Percentiles rank a stretch among this genome's conserved stretches.
Evolutionary conservation across 2,888 invertebrate species (phyloP).

Genomic region (Polydrusus pterygomalis): DNA sequence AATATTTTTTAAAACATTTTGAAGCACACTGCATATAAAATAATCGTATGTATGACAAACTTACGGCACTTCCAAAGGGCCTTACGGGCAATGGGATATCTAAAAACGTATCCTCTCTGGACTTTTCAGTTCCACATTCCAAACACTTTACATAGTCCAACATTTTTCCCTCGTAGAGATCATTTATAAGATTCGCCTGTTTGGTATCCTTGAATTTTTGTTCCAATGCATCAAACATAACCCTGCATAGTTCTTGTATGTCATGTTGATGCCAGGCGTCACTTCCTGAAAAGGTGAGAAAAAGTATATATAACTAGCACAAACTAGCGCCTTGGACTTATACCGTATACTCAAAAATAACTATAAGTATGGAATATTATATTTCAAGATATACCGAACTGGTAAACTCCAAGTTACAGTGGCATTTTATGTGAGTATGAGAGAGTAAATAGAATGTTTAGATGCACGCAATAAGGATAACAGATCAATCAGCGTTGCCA

Average conservation of each 20-base stretch:
- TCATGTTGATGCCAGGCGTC: constrained; percentile 96
- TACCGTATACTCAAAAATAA: too few relatives aligned
- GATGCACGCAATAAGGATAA: too few relatives aligned
- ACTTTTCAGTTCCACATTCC: constrained; percentile 88
- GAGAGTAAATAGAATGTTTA: too few relatives aligned
- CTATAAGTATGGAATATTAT: too few relatives aligned
- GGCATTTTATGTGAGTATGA: too few relatives aligned
- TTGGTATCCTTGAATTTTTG: constrained; percentile 88
- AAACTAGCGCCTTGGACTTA: too few relatives aligned
- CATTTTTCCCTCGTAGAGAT: constrained; percentile 85
- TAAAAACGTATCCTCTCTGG: constrained; percentile 86
- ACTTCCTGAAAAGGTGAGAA: constrained; percentile 68
- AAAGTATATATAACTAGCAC: too few relatives aligned
- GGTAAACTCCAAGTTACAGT: too few relatives aligned
- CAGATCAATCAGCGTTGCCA: too few relatives aligned
- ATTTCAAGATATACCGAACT: too few relatives aligned
- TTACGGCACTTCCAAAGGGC: constrained; percentile 81
- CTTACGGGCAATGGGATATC: constrained; percentile 91
- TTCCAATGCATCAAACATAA: constrained; percentile 93
- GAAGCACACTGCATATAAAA: too few relatives aligned
- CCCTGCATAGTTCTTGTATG: constrained; percentile 91
- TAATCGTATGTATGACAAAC: not conserved
- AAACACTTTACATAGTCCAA: constrained; percentile 93
- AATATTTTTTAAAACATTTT: too few relatives aligned
- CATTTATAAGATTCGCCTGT: constrained; percentile 87